Evolutionary conservation across 2,113 vertebrate genomes (phyloP).

Genomic region (Carassius gibelio): DNA sequence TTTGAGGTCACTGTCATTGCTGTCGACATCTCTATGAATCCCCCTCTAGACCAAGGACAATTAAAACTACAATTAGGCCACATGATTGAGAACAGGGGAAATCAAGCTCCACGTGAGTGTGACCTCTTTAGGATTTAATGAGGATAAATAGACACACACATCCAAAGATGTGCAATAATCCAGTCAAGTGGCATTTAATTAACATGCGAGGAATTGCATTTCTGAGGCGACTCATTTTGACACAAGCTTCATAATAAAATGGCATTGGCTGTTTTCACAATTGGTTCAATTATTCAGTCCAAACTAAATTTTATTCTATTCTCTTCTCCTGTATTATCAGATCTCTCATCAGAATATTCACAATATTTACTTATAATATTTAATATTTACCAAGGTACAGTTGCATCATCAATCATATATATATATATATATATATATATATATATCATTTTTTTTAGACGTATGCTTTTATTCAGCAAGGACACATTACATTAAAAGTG

Average conservation of each 20-base stretch:
- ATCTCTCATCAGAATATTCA: no score
- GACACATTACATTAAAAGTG: no score
- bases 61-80: slow-evolving; percentile 39
- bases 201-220: not conserved
- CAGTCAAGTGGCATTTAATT: slow-evolving; percentile 1
- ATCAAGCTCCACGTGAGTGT: no score
- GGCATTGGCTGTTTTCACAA: not conserved
- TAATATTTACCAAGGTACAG: no score
- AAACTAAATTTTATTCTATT: not conserved
- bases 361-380: no score
- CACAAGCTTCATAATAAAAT: not conserved
- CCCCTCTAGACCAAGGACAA: not conserved
- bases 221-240: not conserved
- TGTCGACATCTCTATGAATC: not conserved
- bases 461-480: no score
- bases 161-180: not conserved
- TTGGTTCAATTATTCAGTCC: not conserved
- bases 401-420: no score
- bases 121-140: no score
- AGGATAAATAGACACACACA: no score
- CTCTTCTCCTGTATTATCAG: no score
- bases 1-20: slow-evolving; percentile 26
- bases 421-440: no score
- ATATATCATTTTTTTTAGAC: no score
- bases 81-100: not conserved